Conservation (phyloP, 2,113 vertebrate genomes). For the Gavialis gangeticus region DNA sequence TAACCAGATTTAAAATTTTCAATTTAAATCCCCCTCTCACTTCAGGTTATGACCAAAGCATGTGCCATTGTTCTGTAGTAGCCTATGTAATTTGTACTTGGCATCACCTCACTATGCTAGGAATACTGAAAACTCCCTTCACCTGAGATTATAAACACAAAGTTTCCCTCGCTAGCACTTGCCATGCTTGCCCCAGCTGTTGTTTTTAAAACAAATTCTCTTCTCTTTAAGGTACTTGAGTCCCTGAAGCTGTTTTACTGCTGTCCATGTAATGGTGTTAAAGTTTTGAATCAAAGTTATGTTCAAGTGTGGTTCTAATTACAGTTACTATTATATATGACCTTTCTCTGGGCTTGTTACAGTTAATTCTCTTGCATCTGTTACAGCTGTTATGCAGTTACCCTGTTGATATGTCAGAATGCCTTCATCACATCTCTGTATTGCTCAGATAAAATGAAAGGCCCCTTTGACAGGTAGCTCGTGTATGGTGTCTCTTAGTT, state of each 20-base stretch:
- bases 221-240: background rate
- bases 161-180: conserved; percentile 19
- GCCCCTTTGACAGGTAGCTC: background rate
- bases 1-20: background rate
- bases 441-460: background rate
- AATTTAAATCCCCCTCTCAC: background rate
- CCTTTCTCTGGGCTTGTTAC: conserved; percentile 1
- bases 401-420: background rate
- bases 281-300: background rate
- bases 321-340: background rate
- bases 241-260: accelerated
- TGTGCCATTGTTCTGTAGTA: accelerated
- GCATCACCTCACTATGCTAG: accelerated
- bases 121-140: background rate
- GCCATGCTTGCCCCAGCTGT: conserved; percentile 2
- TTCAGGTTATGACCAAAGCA: background rate
- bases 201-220: conserved; percentile 20
- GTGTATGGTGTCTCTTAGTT: background rate
- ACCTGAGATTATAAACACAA: background rate
- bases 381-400: conserved; percentile 4
- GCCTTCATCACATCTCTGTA: background rate
- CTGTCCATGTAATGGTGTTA: conserved; percentile 7
- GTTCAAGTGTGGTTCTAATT: conserved; percentile 7
- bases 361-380: background rate
- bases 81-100: accelerated